These are phyloP conservation scores for Isichthys henryi DNA, from an alignment of 2,113 vertebrate genomes.

Conservation along the genomic window DNA sequence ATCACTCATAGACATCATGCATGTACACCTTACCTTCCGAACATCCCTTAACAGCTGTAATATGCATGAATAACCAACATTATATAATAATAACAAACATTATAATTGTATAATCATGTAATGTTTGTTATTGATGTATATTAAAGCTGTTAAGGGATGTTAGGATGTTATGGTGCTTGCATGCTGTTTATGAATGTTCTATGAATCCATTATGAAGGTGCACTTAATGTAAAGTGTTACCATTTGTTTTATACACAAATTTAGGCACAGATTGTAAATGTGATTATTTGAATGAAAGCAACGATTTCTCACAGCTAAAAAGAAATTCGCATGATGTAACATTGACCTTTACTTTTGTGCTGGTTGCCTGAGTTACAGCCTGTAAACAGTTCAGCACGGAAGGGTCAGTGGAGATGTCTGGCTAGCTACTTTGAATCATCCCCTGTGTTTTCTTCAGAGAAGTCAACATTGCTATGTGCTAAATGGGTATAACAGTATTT, in stretches of 20 bases:
- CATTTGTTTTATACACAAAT: not conserved
- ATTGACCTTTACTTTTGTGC: not conserved
- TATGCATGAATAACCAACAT: no score
- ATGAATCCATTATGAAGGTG: no score
- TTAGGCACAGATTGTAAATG: not conserved
- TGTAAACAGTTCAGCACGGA: not conserved
- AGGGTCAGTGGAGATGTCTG: not conserved
- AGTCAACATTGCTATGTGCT: not conserved
- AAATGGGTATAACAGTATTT: not conserved
- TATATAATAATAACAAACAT: no score
- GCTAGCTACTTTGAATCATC: not conserved
- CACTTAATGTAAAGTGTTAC: no score
- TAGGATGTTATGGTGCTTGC: no score
- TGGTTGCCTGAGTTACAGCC: not conserved
- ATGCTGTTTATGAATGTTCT: no score
- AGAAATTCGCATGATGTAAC: not conserved
- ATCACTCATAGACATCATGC: no score
- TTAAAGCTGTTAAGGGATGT: no score
- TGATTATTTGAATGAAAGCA: not conserved
- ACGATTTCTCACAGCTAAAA: not conserved
- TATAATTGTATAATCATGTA: no score
- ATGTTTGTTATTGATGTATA: no score
- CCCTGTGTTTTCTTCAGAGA: not conserved
- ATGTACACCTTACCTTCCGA: no score
- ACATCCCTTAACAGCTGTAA: no score